Percentiles rank a stretch among this genome's conserved stretches.
These are phyloP conservation scores for Lasiurus borealis DNA, from an alignment of 2,113 vertebrate species.

Conservation along the genomic window DNA sequence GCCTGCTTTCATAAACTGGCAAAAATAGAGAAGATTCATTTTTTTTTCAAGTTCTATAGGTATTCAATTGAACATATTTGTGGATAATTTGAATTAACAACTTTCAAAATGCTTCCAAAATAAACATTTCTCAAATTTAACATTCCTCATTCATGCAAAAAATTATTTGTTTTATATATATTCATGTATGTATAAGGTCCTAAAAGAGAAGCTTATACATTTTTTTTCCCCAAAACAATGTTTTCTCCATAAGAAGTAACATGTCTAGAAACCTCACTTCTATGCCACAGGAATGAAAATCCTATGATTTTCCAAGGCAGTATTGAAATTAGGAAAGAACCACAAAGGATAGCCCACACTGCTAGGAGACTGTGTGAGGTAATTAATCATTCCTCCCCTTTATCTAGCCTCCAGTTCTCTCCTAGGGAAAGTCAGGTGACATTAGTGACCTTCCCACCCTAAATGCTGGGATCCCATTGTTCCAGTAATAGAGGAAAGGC, in stretches of 20 bases:
- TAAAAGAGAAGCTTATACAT: neutral
- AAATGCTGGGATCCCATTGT: neutral
- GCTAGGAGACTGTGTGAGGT: neutral
- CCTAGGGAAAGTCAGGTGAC: neutral
- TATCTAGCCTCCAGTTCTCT: neutral
- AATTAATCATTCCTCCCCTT: neutral
- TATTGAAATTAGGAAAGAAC: neutral
- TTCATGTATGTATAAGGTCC: neutral
- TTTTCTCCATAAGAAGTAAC: neutral
- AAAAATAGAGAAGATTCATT: neutral
- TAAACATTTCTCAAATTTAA: slow-evolving; percentile 20
- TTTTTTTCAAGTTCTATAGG: neutral
- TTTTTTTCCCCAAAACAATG: neutral
- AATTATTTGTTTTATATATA: neutral
- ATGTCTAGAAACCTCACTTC: neutral
- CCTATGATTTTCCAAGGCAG: neutral
- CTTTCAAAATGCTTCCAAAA: neutral
- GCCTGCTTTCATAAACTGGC: neutral
- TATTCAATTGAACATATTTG: neutral
- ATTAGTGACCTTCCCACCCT: neutral
- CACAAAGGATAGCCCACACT: neutral
- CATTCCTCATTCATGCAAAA: no score
- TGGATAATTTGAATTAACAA: neutral
- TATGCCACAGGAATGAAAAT: neutral
- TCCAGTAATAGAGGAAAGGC: neutral